Conservation (phyloP, 2,888 invertebrate genomes). For the Chironomus tentans region DNA sequence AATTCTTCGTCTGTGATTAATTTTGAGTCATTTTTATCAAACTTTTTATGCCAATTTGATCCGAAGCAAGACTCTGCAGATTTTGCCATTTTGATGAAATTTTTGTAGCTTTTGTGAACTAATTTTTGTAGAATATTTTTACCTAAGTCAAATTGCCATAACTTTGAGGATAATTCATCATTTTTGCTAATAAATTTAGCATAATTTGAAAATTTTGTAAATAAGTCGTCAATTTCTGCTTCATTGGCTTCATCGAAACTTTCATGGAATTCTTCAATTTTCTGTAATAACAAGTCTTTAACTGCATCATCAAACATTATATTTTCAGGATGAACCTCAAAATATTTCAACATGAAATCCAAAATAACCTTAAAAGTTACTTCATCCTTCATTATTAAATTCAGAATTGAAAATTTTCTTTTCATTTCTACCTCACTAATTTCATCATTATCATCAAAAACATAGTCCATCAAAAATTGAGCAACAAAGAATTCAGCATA, state of each 20-base stretch:
- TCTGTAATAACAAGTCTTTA: background rate
- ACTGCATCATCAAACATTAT: background rate
- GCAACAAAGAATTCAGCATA: background rate
- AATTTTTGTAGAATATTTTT: background rate
- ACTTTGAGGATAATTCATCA: background rate
- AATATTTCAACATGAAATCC: background rate
- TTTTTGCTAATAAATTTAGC: background rate
- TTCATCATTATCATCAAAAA: background rate
- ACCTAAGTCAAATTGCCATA: background rate
- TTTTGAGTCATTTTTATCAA: no score
- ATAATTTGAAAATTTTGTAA: background rate
- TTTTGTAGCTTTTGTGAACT: background rate
- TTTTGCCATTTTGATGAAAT: background rate
- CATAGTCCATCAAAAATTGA: background rate
- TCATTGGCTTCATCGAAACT: background rate
- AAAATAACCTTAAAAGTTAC: background rate
- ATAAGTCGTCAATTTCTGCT: background rate
- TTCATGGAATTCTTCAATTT: background rate
- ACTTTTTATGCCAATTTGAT: no score
- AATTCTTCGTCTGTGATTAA: no score
- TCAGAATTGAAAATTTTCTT: background rate
- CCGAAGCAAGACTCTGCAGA: background rate
- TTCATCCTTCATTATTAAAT: background rate
- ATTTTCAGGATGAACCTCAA: background rate
- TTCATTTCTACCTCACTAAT: background rate